Evolutionary conservation across 2,888 invertebrate species (phyloP), one percentile per base, ranked within the genome.

Genomic region (Anarsia innoxiella): DNA sequence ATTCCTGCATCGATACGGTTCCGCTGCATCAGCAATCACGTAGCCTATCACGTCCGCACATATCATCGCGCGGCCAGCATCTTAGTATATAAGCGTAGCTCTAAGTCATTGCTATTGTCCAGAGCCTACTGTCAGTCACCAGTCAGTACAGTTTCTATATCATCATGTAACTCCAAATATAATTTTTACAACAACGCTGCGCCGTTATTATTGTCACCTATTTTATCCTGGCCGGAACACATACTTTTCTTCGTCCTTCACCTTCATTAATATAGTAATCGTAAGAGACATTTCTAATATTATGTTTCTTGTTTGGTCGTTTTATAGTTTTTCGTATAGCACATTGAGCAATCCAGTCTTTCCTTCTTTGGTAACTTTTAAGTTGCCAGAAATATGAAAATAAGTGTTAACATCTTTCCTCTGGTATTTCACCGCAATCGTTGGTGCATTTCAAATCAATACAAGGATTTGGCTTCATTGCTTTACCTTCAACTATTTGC

Each of bases 191-290:
- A n/a, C n/a, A n/a, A n/a, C n/a, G n/a, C n/a, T n/a, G n/a, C n/a
- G n/a, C n/a, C n/a, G n/a, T n/a, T n/a, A n/a, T n/a, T n/a, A n/a
- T n/a, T n/a, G n/a, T n/a, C n/a, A n/a, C n/a, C n/a, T n/a, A n/a
- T n/a, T n/a, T n/a, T n/a, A n/a, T n/a, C n/a, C n/a, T n/a, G n/a
- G n/a, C n/a, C n/a, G n/a, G n/a, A n/a, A n/a, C n/a, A n/a, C n/a
- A n/a, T n/a, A 45, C 42, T 33, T 31, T 42, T 16, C 42, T 28
- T 19, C 32, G 39, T 9, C 39, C 40, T 14, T 48, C 44, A 23
- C 39, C 42, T 25, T 48, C 48, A 14, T 42, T 44, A 8, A 48
- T 48, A 13, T 25, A 43, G 31, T 48, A 47, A n/a, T 23, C 8
- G 14, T 28, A 38, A 9, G 41, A 37, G 15, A 15, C 36, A 19